Evolutionary conservation across 1,140 invertebrate genomes (phyloP), one percentile per base, ranked within the genome.

Genomic region (Cydia strobilella): DNA sequence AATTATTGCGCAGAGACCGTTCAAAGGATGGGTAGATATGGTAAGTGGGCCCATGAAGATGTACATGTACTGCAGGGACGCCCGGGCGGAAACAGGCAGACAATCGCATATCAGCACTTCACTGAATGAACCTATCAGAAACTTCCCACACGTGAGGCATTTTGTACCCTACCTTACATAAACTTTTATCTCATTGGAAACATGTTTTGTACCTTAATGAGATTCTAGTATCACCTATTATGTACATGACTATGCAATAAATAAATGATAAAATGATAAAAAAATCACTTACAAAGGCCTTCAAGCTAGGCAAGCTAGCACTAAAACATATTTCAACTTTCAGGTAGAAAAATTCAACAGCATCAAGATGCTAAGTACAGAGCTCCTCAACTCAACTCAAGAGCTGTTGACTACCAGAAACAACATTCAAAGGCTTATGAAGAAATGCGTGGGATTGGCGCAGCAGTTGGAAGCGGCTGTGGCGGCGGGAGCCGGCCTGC

Each of bases 361-460:
- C 15, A 95, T 94, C 75, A 96, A 95, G 84, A 93, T 94, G 82
- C 83, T 96, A 7, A 95, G 94, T 77, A 95, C 95, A 0, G 96
- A 96, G 77, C 86, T 97, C 51, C 86, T 97, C 23, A 97, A 97
- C 86, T 91, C 95, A 5, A 95, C 95, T 2, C 96, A 97, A 87
- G 94, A 95, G 81, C 90, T 97, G 72, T 86, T 97, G 15, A 93
- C 94, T 51, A 96, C 96, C 1, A 94, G 96, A 73, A 95, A 95
- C 77, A 96, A 95, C 73, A 94, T 97, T 10, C 94, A 94, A 65
- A 91, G 93, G 74, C 93, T 97, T 35, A 96, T 97, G 94, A 95
- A 95, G 84, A 96, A 96, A 89, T 97, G 96, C 81, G 94, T 96
- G 10, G 94, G 94, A 48, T 86, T 97, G 45, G 96, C 96, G 0